Conservation (phyloP, 2,888 invertebrate genomes). For the Cheilosia scutellata region DNA sequence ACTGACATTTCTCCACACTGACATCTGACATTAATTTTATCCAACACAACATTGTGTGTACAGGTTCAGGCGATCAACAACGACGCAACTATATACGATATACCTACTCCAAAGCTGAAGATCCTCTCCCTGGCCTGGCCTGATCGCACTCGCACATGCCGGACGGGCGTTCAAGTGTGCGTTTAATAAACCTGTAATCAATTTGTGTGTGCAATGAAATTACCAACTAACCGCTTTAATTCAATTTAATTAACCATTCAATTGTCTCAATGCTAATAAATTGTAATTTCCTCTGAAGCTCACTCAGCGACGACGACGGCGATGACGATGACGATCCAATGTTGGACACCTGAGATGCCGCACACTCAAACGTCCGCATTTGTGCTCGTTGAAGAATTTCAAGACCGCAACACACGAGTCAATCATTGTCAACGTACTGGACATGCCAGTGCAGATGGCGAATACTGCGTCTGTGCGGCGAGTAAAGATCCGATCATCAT, state of each 20-base stretch:
- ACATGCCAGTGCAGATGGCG: slow-evolving; percentile 13
- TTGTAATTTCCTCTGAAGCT: slow-evolving; percentile 47
- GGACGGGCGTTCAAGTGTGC: slow-evolving; percentile 12
- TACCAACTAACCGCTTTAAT: slow-evolving; percentile 60
- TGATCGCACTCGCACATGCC: background rate
- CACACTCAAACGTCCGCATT: slow-evolving; percentile 38
- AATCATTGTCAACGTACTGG: slow-evolving; percentile 61
- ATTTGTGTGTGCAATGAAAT: slow-evolving; percentile 59
- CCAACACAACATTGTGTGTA: slow-evolving; percentile 33
- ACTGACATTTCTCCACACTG: slow-evolving; percentile 66
- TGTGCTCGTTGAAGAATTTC: slow-evolving; percentile 46
- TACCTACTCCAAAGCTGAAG: background rate
- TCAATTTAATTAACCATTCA: slow-evolving; percentile 73
- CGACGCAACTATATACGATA: background rate
- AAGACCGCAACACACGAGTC: slow-evolving; percentile 60
- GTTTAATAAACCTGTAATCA: slow-evolving; percentile 55
- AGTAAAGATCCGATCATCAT: slow-evolving; percentile 45
- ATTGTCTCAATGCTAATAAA: slow-evolving; percentile 70
- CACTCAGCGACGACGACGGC: background rate
- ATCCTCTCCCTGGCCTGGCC: slow-evolving; percentile 7
- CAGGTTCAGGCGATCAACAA: slow-evolving; percentile 23
- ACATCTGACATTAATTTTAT: slow-evolving; percentile 73
- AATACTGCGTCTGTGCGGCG: slow-evolving; percentile 12
- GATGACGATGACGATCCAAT: background rate
- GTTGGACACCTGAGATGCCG: slow-evolving; percentile 52